Conservation (phyloP, 2,888 invertebrate genomes). For the Microplitis manilae region DNA sequence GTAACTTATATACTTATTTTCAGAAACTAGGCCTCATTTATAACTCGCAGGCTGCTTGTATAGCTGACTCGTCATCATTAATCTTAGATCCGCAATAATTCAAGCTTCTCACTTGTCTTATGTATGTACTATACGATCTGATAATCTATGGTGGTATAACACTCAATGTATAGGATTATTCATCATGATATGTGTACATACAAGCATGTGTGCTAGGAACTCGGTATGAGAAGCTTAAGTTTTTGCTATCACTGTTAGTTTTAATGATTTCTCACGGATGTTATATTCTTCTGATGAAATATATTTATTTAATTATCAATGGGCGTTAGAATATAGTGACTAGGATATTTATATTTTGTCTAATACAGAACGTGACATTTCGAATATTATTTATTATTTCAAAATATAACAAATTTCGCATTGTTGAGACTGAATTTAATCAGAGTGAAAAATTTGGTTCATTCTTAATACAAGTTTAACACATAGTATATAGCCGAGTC, state of each 20-base stretch:
- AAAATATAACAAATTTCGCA: no score
- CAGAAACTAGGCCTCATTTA: conserved; percentile 13
- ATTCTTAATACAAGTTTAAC: no score
- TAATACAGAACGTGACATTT: no score
- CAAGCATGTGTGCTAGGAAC: neutral
- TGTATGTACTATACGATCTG: neutral
- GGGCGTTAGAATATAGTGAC: no score
- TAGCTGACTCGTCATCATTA: conserved; percentile 3
- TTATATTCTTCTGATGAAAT: no score
- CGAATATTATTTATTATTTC: no score
- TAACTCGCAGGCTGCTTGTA: neutral
- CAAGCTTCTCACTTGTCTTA: neutral
- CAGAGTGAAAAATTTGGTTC: no score
- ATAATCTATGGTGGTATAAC: neutral
- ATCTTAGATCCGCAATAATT: conserved; percentile 7
- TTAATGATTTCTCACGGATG: neutral
- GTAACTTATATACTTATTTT: conserved; percentile 4
- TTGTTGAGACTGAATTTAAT: no score
- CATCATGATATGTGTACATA: neutral
- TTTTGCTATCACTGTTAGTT: neutral
- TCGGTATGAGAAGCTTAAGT: neutral
- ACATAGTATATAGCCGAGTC: no score
- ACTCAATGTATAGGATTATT: neutral
- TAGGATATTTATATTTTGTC: no score
- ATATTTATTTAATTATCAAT: no score